Evolutionary conservation across 2,888 invertebrate genomes (phyloP).

Genomic region (Hoplodrina blanda): DNA sequence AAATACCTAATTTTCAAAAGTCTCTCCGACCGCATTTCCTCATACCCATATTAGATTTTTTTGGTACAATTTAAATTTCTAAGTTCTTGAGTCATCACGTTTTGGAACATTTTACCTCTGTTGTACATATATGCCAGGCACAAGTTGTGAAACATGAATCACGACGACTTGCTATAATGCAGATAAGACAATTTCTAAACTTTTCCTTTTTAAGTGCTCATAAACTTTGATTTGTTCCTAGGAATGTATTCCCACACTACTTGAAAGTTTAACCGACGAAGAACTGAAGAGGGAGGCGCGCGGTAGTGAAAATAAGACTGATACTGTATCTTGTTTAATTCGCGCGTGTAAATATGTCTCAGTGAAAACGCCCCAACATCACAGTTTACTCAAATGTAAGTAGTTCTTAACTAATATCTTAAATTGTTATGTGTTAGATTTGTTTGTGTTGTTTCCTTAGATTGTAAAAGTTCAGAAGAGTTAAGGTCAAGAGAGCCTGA

Average conservation of each 20-base stretch:
- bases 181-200: neutral
- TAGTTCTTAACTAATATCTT: slow-evolving; percentile 25
- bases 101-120: neutral
- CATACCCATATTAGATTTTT: too few species aligned
- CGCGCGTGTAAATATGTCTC: slow-evolving; percentile 97
- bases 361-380: slow-evolving; percentile 95
- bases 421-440: neutral
- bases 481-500: neutral
- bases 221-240: slow-evolving; percentile 75
- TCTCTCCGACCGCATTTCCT: too few species aligned
- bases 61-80: too few species aligned
- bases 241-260: slow-evolving; percentile 97
- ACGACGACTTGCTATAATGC: too few species aligned
- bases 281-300: slow-evolving; percentile 98
- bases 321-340: slow-evolving; percentile 98
- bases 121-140: neutral
- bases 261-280: slow-evolving; percentile 98
- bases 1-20: too few species aligned
- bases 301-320: slow-evolving; percentile 97
- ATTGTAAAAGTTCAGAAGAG: neutral
- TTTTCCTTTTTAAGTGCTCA: neutral
- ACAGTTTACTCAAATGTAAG: slow-evolving; percentile 92
- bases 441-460: slow-evolving; percentile 1
- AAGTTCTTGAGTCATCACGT: too few species aligned
- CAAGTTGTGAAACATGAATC: neutral